phyloP scores from a whole-genome alignment of 2,113 vertebrate genomes.

The Muntiacus muntjak region DNA sequence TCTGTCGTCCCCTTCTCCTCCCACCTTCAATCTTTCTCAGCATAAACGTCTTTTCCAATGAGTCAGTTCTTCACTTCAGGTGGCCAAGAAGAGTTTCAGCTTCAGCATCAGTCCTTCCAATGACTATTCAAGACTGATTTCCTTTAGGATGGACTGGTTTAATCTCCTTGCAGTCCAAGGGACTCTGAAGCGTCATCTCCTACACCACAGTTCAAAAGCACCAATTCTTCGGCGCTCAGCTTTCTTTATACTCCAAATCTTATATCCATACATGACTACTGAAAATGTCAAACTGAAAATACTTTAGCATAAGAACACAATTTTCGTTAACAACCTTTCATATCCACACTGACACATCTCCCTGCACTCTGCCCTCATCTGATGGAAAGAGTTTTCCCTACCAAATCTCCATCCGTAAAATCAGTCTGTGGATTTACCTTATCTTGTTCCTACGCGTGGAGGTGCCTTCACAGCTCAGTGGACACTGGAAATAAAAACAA shows the following conservation, averaged over 20 bases:
- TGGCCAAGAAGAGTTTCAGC: neutral
- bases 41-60: neutral
- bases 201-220: neutral
- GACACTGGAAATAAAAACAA: neutral
- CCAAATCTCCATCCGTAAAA: neutral
- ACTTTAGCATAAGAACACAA: neutral
- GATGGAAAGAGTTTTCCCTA: neutral
- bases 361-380: accelerated
- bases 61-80: neutral
- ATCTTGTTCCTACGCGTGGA: neutral
- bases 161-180: neutral
- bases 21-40: neutral
- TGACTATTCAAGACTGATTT: neutral
- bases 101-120: neutral
- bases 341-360: neutral
- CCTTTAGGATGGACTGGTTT: neutral
- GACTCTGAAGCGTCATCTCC: neutral
- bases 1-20: neutral
- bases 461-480: neutral
- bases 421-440: neutral
- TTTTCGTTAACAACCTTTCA: neutral
- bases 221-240: neutral
- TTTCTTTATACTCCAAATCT: neutral
- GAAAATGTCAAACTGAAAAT: neutral
- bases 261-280: neutral